Base-by-base conservation (phyloP, 2,113 vertebrate genomes). In the Nerophis lumbriciformis region DNA sequence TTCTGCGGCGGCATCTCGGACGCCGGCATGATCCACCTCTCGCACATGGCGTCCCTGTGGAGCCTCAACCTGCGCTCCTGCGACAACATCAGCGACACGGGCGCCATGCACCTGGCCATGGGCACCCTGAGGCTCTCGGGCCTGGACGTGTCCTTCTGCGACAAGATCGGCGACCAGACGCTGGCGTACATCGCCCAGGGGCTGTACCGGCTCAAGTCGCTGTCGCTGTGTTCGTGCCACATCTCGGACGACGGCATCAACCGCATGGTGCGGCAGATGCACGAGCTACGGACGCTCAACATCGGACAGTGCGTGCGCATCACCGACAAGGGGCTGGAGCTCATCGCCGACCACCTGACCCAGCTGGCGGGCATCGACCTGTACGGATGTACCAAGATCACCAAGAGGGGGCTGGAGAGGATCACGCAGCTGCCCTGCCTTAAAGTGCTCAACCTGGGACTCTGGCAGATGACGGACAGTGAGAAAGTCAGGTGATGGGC, bases 391-490 rank as follows among this genome's bases (percentile, higher is more conserved):
- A 99, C 97, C 21, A 95, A 97, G 77, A 99, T 99, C 81, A 99
- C 97, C 75, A 99, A 98, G 88, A 90, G 94, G 68, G 96, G 97
- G 70, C 90, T 99, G 87, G 95, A 99, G 91, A 93, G 96, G 87
- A 98, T 99, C 83, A 99, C 97, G 2, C 97, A 98, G 91, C 92
- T 99, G 82, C 97, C 97, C 82, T 99, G 96, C 93, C 96, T 99
- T 92, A 99, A 99, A 92, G 97, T 99, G 85, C 94, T 99, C 73
- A 99, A 99, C 88, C 88, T 99, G 88, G 97, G 97, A 87, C 94
- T 92, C 59, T 90, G 95, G 95, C 95, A 98, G 91, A 96, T 98
- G 95, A 98, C 94, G 14, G 95, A 98, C 85, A 94, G 94, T 6
- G 94, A 97, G 84, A 92, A 93, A 83, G 89, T 95, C 83, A 94